A percentile compares a stretch with the other conserved stretches of the same genome.
phyloP scores from a whole-genome alignment of 2,797 vertebrate species.

The Pseudotriccus pelzelni region DNA sequence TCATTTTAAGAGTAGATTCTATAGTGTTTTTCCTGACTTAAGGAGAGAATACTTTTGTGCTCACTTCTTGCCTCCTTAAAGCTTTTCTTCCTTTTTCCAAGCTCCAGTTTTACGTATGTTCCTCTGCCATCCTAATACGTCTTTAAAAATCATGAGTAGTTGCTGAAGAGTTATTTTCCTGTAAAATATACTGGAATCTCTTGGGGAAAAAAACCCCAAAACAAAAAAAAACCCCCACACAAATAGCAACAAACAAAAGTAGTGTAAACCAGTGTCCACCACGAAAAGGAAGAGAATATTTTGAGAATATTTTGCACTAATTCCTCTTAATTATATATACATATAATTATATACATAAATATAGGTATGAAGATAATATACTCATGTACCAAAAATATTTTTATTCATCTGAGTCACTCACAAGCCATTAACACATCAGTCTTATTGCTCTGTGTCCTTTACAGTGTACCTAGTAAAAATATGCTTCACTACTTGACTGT shows the following conservation, averaged over 20 bases:
- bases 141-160: background rate
- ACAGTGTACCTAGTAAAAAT: background rate
- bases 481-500: background rate
- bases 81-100: background rate
- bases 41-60: background rate
- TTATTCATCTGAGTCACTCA: background rate
- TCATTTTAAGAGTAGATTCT: background rate
- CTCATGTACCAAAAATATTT: background rate
- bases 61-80: background rate
- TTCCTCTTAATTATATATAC: background rate
- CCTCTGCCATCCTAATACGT: background rate
- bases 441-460: slow-evolving; percentile 26
- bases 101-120: background rate
- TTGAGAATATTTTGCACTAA: background rate
- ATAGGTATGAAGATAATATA: background rate
- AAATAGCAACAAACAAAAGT: fast-evolving
- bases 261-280: background rate
- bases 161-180: background rate
- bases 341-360: background rate
- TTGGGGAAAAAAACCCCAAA: background rate
- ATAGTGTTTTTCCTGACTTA: background rate
- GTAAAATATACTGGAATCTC: background rate
- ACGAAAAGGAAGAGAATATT: background rate
- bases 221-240: background rate
- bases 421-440: background rate